These are phyloP conservation scores for Sciurus niger DNA, from an alignment of 2,113 vertebrate species.

Conservation along the genomic window DNA sequence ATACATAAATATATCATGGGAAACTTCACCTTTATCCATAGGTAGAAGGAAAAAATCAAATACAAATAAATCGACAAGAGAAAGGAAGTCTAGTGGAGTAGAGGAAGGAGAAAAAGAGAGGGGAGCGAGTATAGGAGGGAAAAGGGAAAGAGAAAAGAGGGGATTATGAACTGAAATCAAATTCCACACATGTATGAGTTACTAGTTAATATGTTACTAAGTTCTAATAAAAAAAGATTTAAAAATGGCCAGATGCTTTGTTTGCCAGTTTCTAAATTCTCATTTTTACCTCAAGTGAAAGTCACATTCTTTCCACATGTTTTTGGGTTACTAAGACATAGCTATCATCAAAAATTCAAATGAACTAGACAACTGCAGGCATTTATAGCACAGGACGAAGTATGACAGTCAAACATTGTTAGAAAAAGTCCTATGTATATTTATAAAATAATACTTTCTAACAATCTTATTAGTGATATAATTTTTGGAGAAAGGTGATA, in stretches of 20 bases:
- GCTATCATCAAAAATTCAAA: constrained; percentile 52
- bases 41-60: no score
- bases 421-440: not conserved
- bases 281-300: not conserved
- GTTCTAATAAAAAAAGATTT: no score
- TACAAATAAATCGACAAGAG: no score
- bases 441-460: constrained; percentile 14
- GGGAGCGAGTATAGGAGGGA: no score
- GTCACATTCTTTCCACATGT: not conserved
- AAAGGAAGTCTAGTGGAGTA: no score
- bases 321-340: not conserved
- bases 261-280: not conserved
- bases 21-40: no score
- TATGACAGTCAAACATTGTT: not conserved
- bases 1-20: no score
- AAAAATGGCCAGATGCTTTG: not conserved
- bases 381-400: not conserved
- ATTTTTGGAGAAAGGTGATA: constrained; percentile 28
- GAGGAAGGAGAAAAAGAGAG: no score
- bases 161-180: no score
- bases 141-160: no score
- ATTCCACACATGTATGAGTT: no score
- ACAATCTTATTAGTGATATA: not conserved
- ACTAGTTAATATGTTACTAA: no score
- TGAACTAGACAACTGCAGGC: not conserved